Evolutionary conservation across 2,113 vertebrate genomes (phyloP), one percentile per base, ranked within the genome.

Genomic region (Plotosus lineatus): DNA sequence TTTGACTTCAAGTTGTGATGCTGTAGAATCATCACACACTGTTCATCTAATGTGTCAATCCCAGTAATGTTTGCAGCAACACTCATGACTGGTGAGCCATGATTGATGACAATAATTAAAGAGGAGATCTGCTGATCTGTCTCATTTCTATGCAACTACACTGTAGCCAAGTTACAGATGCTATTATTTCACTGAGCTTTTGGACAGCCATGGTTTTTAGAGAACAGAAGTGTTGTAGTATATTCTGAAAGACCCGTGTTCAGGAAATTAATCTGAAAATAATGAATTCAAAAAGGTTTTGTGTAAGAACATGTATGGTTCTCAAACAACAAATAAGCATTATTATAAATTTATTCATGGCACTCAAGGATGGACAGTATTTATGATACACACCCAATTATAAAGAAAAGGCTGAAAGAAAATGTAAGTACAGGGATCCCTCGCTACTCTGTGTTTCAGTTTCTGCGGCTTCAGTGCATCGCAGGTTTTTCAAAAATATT

Each of bases 101-200:
- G 33, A 75, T 31, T 42, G 11, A 60, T n/a, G 28, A 36, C 33
- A 42, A 21, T 80, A 80, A 84, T 44, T 42, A 77, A 19, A 48
- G n/a, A 61, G 36, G 23, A 50, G 17, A 17, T 12, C 17, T 38
- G 40, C 26, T 56, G 65, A 79, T 26, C 40, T 68, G 4, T 40
- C 21, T 65, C 19, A 65, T 65, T 23, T 40, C 3, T 40, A 65
- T 65, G 33, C 61, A 65, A 19, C 14, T 56, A 17, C n/a, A 75
- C 38, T 83, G 46, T 60, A 69, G 51, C 61, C 9, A 65, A 21
- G 33, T 38, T 65, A 38, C 33, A 65, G 15, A 38, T 38, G 21
- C 63, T 66, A 14, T 40, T 66, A 66, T 14, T n/a, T 65, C 36
- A 36, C 9, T 36, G 60, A 8, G 15, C 36, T 33, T 60, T 31